Evolutionary conservation across 2,113 vertebrate genomes (phyloP).

Genomic region (Megaptera novaeangliae): DNA sequence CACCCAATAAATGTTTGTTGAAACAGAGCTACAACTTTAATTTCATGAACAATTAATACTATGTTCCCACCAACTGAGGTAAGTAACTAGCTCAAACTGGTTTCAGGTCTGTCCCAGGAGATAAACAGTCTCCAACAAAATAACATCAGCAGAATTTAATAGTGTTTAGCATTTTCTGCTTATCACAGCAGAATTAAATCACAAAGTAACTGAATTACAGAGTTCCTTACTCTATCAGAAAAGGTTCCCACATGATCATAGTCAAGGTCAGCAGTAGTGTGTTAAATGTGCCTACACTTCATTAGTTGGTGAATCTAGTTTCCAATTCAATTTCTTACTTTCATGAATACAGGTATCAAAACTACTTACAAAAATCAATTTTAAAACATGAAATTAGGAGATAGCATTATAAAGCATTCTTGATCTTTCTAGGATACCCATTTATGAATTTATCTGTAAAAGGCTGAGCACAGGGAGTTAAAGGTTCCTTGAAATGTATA

Average conservation of each 20-base stretch:
- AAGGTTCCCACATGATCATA: background rate
- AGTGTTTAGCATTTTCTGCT: constrained; percentile 60
- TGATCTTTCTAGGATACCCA: background rate
- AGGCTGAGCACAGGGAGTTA: background rate
- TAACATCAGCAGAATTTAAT: constrained; percentile 43
- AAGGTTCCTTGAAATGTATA: background rate
- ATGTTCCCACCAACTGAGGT: background rate
- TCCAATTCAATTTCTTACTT: constrained; percentile 14
- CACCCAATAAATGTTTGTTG: background rate
- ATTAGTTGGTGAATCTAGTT: background rate
- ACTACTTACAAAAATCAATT: constrained; percentile 17
- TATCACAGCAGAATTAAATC: constrained; percentile 62
- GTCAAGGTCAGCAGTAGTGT: background rate
- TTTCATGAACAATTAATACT: constrained; percentile 34
- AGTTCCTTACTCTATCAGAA: constrained; percentile 47
- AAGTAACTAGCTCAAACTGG: background rate
- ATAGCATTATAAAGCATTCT: background rate
- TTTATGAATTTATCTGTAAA: constrained; percentile 38
- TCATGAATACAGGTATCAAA: background rate
- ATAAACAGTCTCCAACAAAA: constrained; percentile 14
- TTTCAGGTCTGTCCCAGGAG: background rate
- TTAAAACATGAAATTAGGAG: constrained; percentile 9
- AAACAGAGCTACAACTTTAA: background rate
- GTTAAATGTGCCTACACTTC: background rate
- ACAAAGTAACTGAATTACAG: constrained; percentile 43